Conservation (phyloP, 1,140 invertebrate species). For the Forficula auricularia region DNA sequence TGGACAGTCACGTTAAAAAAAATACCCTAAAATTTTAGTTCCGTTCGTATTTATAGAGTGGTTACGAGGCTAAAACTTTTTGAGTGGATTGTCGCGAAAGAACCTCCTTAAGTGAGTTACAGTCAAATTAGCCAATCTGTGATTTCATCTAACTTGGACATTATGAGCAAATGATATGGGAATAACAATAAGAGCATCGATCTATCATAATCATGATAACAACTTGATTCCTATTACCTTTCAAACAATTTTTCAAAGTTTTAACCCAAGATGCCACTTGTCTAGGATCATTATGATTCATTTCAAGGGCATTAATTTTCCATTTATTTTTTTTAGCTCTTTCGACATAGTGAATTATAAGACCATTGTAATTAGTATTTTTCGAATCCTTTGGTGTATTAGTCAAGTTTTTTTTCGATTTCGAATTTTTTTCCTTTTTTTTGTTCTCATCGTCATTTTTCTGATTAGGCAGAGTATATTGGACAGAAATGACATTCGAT, state of each 20-base stretch:
- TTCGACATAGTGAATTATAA: constrained; percentile 44
- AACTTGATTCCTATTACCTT: no score
- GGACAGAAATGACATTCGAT: constrained; percentile 33
- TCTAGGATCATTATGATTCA: constrained; percentile 39
- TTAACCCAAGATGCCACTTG: constrained; percentile 44
- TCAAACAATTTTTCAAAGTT: constrained; percentile 33
- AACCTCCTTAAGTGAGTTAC: no score
- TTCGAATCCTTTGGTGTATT: not conserved
- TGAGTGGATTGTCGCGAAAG: no score
- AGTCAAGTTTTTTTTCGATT: not conserved
- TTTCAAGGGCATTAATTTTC: constrained; percentile 35
- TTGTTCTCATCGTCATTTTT: constrained; percentile 14
- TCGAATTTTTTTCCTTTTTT: not conserved
- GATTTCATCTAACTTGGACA: no score
- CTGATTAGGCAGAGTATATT: constrained; percentile 26
- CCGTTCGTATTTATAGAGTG: no score
- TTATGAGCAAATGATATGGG: no score
- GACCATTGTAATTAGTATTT: constrained; percentile 28
- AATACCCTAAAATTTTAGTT: no score
- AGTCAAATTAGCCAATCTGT: no score
- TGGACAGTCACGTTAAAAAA: no score
- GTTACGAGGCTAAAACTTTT: no score
- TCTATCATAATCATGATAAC: no score
- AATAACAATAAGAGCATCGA: no score
- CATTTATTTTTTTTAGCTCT: constrained; percentile 36